These are phyloP conservation scores for Hemicentrotus pulcherrimus DNA, from an alignment of 35 echinoderm and acorn worm genomes.

Conservation along the genomic window DNA sequence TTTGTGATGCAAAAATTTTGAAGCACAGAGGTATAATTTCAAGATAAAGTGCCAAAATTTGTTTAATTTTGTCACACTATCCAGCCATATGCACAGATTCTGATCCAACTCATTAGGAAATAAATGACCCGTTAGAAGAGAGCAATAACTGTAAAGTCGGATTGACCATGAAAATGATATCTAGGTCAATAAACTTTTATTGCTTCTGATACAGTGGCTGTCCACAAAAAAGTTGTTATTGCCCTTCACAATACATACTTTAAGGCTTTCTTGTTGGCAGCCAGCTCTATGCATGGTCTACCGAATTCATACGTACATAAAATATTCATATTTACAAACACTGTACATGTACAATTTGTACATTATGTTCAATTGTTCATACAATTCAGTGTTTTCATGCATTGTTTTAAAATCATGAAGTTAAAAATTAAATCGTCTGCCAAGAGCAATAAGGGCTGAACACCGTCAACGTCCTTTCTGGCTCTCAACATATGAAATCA, in stretches of 20 bases:
- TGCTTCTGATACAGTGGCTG: background rate
- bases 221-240: too few relatives aligned
- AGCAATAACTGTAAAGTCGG: background rate
- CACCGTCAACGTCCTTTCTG: too few relatives aligned
- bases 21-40: background rate
- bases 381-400: background rate
- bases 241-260: too few relatives aligned
- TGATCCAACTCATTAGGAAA: background rate
- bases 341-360: too few relatives aligned
- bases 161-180: background rate
- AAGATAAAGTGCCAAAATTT: background rate
- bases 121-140: background rate
- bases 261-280: too few relatives aligned
- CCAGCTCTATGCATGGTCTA: too few relatives aligned
- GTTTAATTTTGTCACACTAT: background rate
- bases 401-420: background rate
- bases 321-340: too few relatives aligned
- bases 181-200: background rate
- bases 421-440: background rate
- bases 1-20: background rate
- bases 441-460: too few relatives aligned
- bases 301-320: too few relatives aligned
- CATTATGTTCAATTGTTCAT: background rate
- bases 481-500: background rate
- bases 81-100: background rate